phyloP scores from a whole-genome alignment of 1,140 invertebrate species.

The Neodiprion fabricii region DNA sequence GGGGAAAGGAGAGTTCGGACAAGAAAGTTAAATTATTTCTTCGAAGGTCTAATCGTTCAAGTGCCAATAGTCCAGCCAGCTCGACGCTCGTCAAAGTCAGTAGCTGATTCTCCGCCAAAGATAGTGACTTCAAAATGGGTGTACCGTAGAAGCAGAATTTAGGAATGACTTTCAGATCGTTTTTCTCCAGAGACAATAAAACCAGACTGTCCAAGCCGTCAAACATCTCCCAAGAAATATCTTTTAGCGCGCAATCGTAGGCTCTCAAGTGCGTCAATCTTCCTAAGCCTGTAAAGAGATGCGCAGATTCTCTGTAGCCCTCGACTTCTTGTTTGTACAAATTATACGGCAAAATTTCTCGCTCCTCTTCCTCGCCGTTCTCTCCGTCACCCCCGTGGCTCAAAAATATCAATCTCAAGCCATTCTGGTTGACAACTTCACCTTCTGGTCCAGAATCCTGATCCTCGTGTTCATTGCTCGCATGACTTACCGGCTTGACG shows the following conservation, averaged over 20 bases:
- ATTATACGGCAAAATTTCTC: slow-evolving; percentile 70
- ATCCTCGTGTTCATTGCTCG: slow-evolving; percentile 47
- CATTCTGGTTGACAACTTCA: slow-evolving; percentile 34
- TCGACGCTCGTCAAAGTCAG: slow-evolving; percentile 70
- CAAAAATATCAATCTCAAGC: slow-evolving; percentile 52
- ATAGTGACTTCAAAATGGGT: slow-evolving; percentile 67
- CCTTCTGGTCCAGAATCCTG: slow-evolving; percentile 25
- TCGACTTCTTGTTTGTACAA: slow-evolving; percentile 65
- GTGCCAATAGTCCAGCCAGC: slow-evolving; percentile 69
- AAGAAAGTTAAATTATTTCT: slow-evolving; percentile 72
- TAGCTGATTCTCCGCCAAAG: slow-evolving; percentile 69
- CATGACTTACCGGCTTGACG: slow-evolving; percentile 47
- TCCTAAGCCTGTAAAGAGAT: slow-evolving; percentile 64
- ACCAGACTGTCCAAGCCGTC: slow-evolving; percentile 67
- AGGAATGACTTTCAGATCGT: slow-evolving; percentile 69
- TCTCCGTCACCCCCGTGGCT: slow-evolving; percentile 46
- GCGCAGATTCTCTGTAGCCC: slow-evolving; percentile 52
- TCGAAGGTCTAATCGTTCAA: slow-evolving; percentile 70
- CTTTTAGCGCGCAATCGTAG: slow-evolving; percentile 65
- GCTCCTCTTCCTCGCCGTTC: slow-evolving; percentile 47
- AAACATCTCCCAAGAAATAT: slow-evolving; percentile 75
- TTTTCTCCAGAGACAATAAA: slow-evolving; percentile 69
- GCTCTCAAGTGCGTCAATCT: slow-evolving; percentile 66
- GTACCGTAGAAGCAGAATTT: slow-evolving; percentile 75
- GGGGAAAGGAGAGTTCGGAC: slow-evolving; percentile 74